Evolutionary conservation across 1,140 invertebrate genomes (phyloP).

Genomic region (Lordiphosa collinella): DNA sequence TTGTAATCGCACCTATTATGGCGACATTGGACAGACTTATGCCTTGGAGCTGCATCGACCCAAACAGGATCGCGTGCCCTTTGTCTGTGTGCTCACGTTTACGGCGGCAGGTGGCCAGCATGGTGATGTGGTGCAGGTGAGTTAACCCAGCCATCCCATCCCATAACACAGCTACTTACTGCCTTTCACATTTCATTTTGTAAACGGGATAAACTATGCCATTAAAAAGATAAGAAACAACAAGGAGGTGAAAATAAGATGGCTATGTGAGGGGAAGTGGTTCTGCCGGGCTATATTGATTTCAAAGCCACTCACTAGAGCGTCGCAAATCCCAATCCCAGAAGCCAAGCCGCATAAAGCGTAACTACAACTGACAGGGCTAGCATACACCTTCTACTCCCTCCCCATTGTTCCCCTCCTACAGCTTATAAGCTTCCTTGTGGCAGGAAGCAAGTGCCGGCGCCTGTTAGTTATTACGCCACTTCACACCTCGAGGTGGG

Average conservation of each 20-base stretch:
- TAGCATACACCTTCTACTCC: not conserved
- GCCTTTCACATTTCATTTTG: conserved; percentile 68
- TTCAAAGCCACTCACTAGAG: conserved; percentile 59
- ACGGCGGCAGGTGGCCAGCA: conserved; percentile 90
- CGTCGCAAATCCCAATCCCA: conserved; percentile 47
- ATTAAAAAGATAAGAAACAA: conserved; percentile 71
- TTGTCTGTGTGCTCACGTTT: conserved; percentile 91
- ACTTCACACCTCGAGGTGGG: conserved; percentile 61
- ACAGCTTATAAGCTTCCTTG: not conserved
- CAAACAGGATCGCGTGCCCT: conserved; percentile 89
- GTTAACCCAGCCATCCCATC: not conserved
- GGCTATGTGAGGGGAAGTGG: not conserved
- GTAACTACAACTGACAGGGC: conserved; percentile 49
- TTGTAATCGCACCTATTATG: conserved; percentile 92
- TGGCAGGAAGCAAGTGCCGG: conserved; percentile 37
- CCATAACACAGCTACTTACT: not conserved
- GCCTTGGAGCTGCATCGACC: conserved; percentile 89
- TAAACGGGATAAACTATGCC: conserved; percentile 66
- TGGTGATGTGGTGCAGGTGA: conserved; percentile 92
- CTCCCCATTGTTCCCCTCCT: not conserved
- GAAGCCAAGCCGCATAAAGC: conserved; percentile 33
- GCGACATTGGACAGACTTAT: conserved; percentile 90
- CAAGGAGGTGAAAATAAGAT: conserved; percentile 10
- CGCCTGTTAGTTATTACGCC: conserved; percentile 70
- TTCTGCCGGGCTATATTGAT: conserved; percentile 54